Percentiles rank a stretch among this genome's conserved stretches.
These are phyloP conservation scores for Syrmaticus mikado DNA, from an alignment of 2,113 vertebrate genomes.

Conservation along the genomic window DNA sequence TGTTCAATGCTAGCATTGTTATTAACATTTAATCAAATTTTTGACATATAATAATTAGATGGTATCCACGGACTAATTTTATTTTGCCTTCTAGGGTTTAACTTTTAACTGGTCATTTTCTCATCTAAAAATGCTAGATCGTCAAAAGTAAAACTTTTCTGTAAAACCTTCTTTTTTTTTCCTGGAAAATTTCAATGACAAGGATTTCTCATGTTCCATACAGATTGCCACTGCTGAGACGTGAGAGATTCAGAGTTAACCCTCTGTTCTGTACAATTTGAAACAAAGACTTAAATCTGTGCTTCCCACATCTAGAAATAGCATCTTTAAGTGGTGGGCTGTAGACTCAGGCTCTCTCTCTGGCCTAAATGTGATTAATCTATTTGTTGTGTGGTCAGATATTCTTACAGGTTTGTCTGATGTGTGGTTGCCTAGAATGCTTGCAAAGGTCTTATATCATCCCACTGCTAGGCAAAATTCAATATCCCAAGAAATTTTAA, in stretches of 20 bases:
- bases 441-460: not conserved
- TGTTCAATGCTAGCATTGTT: slow-evolving; percentile 47
- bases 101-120: not conserved
- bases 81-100: not conserved
- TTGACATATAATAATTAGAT: slow-evolving; percentile 25
- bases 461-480: not conserved
- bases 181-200: not conserved
- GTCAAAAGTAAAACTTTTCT: not conserved
- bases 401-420: not conserved
- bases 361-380: accelerated
- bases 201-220: not conserved
- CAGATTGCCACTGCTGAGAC: not conserved
- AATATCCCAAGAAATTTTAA: not conserved
- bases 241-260: not conserved
- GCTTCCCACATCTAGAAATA: not conserved
- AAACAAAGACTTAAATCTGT: not conserved
- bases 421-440: not conserved
- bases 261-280: not conserved
- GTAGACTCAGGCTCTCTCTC: not conserved
- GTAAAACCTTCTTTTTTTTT: not conserved
- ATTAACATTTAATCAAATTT: slow-evolving; percentile 49
- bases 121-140: not conserved
- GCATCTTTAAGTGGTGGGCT: not conserved
- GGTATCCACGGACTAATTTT: slow-evolving; percentile 4
- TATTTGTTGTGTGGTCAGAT: not conserved